These are phyloP conservation scores for Cryptotermes secundus DNA, from an alignment of 1,140 invertebrate species.

Conservation along the genomic window DNA sequence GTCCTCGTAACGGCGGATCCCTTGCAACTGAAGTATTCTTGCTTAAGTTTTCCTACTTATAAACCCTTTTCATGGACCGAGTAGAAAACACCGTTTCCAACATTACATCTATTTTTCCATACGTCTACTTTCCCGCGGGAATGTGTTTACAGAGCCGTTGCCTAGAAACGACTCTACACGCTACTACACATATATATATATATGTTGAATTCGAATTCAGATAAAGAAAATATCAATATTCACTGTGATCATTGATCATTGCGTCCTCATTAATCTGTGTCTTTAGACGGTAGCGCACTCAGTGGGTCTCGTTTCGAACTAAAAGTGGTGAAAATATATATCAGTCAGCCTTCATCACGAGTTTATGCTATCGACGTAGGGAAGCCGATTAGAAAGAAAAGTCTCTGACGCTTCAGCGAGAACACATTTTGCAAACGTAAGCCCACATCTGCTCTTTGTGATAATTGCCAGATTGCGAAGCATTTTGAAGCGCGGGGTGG, in stretches of 20 bases:
- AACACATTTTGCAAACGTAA: slow-evolving; percentile 8
- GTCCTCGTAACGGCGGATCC: no score
- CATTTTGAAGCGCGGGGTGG: neutral
- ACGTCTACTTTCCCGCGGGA: no score
- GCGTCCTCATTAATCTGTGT: neutral
- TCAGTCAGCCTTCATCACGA: neutral
- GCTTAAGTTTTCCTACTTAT: no score
- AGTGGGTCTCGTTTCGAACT: neutral
- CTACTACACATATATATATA: no score
- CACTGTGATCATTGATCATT: neutral
- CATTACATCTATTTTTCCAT: no score
- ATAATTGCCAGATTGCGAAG: slow-evolving; percentile 12
- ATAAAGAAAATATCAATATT: neutral
- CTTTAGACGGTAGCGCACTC: neutral
- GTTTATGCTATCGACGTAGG: neutral
- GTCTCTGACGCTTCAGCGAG: neutral
- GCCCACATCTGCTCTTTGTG: neutral
- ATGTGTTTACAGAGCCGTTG: no score
- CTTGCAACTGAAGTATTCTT: no score
- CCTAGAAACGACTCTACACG: no score
- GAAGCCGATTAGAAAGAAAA: neutral
- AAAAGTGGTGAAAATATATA: neutral
- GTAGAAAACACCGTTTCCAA: no score
- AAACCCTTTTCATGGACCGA: no score
- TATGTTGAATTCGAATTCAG: neutral